phyloP scores from a whole-genome alignment of 2,888 invertebrate genomes.

The Podotricha telesiphe region DNA sequence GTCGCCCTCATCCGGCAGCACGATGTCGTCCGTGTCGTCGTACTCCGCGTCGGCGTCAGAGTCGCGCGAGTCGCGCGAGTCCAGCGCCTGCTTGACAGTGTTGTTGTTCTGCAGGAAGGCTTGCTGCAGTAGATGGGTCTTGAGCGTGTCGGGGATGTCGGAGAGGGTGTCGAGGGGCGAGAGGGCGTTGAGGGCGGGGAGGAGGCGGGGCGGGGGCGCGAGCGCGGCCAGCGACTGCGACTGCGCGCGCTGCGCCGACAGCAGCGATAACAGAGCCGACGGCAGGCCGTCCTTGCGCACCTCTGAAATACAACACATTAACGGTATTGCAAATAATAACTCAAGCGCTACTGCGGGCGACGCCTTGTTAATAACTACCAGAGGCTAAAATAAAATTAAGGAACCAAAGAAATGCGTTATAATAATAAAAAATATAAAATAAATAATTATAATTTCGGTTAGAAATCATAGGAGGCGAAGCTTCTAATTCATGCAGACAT shows the following conservation, averaged over 20 bases:
- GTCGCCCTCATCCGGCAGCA: conserved; percentile 74
- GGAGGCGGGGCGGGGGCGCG: conserved; percentile 59
- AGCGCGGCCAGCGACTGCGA: conserved; percentile 57
- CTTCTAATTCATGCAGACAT: conserved; percentile 83
- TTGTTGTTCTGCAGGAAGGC: conserved; percentile 75
- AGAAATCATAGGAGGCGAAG: conserved; percentile 81
- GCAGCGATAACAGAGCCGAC: conserved; percentile 76
- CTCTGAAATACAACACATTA: conserved; percentile 79
- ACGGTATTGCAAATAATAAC: conserved; percentile 76
- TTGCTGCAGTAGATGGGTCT: conserved; percentile 69
- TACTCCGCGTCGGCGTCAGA: conserved; percentile 67
- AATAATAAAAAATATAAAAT: conserved; percentile 63
- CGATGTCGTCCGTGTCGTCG: conserved; percentile 81
- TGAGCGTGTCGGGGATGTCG: conserved; percentile 63
- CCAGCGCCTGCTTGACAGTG: conserved; percentile 53
- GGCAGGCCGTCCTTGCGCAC: conserved; percentile 69
- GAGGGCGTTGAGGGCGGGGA: conserved; percentile 49
- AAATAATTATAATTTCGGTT: conserved; percentile 71
- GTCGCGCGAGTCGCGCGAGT: conserved; percentile 76
- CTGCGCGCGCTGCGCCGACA: conserved; percentile 68
- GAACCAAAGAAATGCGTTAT: conserved; percentile 84
- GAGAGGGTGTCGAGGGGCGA: conserved; percentile 54
- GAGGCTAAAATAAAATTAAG: conserved; percentile 82
- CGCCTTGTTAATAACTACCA: conserved; percentile 82
- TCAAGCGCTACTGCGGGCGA: conserved; percentile 75